Percentiles rank a stretch among this genome's conserved stretches.
phyloP scores from a whole-genome alignment of 2,888 invertebrate genomes.

The Pheosia gnoma region DNA sequence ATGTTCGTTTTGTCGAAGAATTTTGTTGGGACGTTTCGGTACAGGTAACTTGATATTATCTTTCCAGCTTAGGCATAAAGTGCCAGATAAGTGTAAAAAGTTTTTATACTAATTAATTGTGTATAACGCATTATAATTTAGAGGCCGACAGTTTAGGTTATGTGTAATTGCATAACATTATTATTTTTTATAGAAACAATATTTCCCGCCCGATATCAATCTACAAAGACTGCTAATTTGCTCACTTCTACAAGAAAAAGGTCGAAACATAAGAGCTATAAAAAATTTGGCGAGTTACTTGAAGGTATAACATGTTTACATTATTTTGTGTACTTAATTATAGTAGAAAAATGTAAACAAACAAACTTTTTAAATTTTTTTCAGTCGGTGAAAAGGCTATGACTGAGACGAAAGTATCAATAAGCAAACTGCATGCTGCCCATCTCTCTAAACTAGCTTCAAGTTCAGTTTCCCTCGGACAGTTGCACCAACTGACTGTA shows the following conservation, averaged over 20 bases:
- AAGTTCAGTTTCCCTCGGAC: conserved; percentile 82
- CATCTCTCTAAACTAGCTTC: conserved; percentile 87
- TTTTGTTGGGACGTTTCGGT: conserved; percentile 59
- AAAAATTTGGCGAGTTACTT: conserved; percentile 87
- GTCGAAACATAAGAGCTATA: conserved; percentile 71
- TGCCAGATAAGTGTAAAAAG: not conserved
- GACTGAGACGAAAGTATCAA: conserved; percentile 86
- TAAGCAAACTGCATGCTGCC: conserved; percentile 86
- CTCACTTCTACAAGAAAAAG: conserved; percentile 71
- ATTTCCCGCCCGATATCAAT: conserved; percentile 64
- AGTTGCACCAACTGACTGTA: conserved; percentile 83
- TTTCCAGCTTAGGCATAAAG: not conserved
- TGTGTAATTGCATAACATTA: conserved; percentile 70
- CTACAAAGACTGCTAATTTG: conserved; percentile 71
- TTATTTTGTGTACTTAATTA: not conserved
- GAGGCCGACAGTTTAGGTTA: conserved; percentile 2
- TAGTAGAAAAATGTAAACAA: conserved; percentile 34
- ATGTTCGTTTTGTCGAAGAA: conserved; percentile 76
- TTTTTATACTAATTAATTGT: not conserved
- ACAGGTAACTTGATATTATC: conserved; percentile 55
- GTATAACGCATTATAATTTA: not conserved
- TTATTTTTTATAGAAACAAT: conserved; percentile 62
- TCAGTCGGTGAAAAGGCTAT: conserved; percentile 86
- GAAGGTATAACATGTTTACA: conserved; percentile 80
- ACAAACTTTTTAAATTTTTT: conserved; percentile 35